Percentiles rank a stretch among this genome's conserved stretches.
These are phyloP conservation scores for Odontocerum albicorne DNA, from an alignment of 2,888 invertebrate genomes.

Conservation along the genomic window DNA sequence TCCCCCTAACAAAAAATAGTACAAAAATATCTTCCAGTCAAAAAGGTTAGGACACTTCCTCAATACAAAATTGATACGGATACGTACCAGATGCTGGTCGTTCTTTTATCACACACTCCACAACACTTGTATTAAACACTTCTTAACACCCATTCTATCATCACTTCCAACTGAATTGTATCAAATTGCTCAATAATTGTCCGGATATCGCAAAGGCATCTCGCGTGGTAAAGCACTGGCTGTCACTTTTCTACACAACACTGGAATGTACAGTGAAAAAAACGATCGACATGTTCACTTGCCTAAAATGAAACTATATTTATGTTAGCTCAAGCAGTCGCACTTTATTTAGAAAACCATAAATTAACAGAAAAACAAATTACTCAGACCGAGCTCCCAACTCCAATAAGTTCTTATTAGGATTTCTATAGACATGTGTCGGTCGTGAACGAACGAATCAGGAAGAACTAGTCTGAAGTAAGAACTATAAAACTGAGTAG, in stretches of 20 bases:
- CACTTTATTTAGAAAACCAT: constrained; percentile 5
- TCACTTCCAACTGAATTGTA: constrained; percentile 2
- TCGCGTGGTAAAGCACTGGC: constrained; percentile 26
- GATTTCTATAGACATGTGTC: no score
- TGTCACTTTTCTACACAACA: constrained; percentile 17
- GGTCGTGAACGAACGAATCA: no score
- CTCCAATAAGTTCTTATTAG: constrained; percentile 10
- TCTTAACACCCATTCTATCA: constrained; percentile 10
- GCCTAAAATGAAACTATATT: not conserved
- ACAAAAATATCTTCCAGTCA: constrained; percentile 23
- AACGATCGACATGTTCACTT: not conserved
- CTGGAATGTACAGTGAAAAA: not conserved
- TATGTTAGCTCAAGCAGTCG: not conserved
- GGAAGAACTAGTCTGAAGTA: no score
- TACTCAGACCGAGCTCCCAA: constrained; percentile 1
- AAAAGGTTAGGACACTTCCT: constrained; percentile 28
- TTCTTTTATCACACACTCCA: not conserved
- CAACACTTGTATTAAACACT: constrained; percentile 1
- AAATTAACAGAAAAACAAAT: constrained; percentile 10
- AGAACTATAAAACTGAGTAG: no score
- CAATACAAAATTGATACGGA: not conserved
- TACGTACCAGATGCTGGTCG: constrained; percentile 13
- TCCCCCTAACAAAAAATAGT: constrained; percentile 7
- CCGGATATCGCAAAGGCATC: constrained; percentile 12
- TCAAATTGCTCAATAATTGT: constrained; percentile 23